phyloP scores from a whole-genome alignment of 2,888 invertebrate species.

The Coleophora flavipennella region DNA sequence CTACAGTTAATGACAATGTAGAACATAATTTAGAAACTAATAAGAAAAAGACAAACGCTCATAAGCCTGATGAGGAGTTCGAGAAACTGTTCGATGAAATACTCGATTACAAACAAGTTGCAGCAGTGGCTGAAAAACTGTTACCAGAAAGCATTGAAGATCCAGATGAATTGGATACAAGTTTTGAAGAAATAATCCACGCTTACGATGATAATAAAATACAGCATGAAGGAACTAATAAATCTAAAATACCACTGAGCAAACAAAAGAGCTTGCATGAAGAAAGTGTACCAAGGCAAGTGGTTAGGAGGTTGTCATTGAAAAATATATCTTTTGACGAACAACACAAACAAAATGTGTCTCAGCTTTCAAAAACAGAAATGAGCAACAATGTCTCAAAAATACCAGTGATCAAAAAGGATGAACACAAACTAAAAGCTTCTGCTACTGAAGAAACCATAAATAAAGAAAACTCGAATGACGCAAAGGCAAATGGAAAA shows the following conservation, averaged over 20 bases:
- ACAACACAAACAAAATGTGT: too few relatives aligned
- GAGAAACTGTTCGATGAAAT: constrained; percentile 55
- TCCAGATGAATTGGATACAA: constrained; percentile 41
- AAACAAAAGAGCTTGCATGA: constrained; percentile 41
- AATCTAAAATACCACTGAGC: constrained; percentile 43
- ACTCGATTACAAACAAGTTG: constrained; percentile 19
- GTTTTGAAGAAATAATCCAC: constrained; percentile 57
- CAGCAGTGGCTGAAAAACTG: constrained; percentile 20
- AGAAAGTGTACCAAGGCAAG: constrained; percentile 19
- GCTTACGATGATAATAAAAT: constrained; percentile 42
- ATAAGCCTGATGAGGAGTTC: constrained; percentile 43
- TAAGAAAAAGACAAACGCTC: constrained; percentile 2
- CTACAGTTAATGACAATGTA: constrained; percentile 1
- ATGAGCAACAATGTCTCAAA: too few relatives aligned
- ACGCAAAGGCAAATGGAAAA: constrained; percentile 6
- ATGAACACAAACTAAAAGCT: constrained; percentile 1
- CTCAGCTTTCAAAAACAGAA: too few relatives aligned
- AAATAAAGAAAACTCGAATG: constrained; percentile 6
- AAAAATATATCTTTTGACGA: constrained; percentile 13
- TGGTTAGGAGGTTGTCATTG: constrained; percentile 9
- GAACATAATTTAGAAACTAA: constrained; percentile 8
- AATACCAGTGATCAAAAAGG: too few relatives aligned
- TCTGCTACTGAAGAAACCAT: background rate
- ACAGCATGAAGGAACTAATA: constrained; percentile 28
- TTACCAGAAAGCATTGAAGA: constrained; percentile 37